Conservation (phyloP, 2,888 invertebrate species). For the Epinotia bilunana region DNA sequence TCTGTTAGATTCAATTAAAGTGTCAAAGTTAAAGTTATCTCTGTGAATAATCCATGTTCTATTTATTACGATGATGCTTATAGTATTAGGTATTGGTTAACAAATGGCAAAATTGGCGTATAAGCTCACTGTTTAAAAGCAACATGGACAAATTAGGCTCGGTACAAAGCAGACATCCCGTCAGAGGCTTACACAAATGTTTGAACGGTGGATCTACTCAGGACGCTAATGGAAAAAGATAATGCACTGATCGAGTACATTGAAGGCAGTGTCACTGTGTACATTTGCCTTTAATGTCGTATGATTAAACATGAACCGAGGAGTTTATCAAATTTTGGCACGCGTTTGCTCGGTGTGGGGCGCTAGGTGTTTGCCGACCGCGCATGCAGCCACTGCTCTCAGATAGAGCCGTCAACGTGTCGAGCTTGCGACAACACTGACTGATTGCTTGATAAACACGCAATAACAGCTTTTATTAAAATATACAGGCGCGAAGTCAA, state of each 20-base stretch:
- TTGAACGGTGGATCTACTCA: constrained; percentile 63
- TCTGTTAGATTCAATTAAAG: constrained; percentile 38
- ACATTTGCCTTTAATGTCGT: constrained; percentile 74
- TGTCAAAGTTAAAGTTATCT: constrained; percentile 30
- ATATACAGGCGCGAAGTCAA: neutral
- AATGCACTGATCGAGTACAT: constrained; percentile 67
- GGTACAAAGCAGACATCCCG: constrained; percentile 50
- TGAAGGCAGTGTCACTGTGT: constrained; percentile 61
- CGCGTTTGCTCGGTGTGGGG: constrained; percentile 76
- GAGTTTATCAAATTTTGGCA: constrained; percentile 83
- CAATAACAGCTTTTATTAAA: constrained; percentile 54
- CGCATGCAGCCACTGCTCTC: constrained; percentile 70
- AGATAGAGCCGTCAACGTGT: constrained; percentile 81
- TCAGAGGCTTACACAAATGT: constrained; percentile 57
- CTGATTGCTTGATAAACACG: constrained; percentile 76
- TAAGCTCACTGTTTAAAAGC: constrained; percentile 1
- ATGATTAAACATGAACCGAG: constrained; percentile 81
- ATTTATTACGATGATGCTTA: neutral
- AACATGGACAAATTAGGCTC: constrained; percentile 39
- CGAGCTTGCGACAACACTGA: constrained; percentile 69
- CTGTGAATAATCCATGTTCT: neutral
- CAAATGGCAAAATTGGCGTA: constrained; percentile 2
- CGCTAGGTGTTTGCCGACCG: constrained; percentile 77
- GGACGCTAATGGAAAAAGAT: constrained; percentile 73
- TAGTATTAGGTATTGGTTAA: constrained; percentile 12